Conservation (phyloP, 2,113 vertebrate genomes). For the Sardina pilchardus region DNA sequence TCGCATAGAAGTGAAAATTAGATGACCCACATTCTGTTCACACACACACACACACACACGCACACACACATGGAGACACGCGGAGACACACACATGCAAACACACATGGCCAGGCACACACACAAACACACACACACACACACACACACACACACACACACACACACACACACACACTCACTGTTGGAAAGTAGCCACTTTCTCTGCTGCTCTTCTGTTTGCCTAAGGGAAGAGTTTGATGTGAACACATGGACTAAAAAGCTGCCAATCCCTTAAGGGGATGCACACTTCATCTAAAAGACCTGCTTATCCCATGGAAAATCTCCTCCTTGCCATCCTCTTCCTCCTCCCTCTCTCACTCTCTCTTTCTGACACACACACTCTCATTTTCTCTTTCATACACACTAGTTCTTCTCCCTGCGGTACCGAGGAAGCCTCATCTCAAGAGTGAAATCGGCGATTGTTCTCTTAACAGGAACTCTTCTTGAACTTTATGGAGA, state of each 20-base stretch:
- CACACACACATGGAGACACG: not conserved
- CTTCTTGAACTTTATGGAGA: not conserved
- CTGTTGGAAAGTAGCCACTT: not conserved
- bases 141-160: not conserved
- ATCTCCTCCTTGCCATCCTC: too few species aligned
- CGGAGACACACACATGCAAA: not conserved
- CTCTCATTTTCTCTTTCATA: slow-evolving; percentile 6
- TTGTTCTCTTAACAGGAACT: not conserved
- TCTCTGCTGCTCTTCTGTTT: not conserved
- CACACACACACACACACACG: not conserved
- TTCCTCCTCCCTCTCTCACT: slow-evolving; percentile 24
- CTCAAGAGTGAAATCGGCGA: not conserved
- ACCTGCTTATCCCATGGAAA: too few species aligned
- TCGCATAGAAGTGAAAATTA: not conserved
- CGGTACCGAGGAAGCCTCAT: not conserved
- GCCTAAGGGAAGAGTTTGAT: not conserved
- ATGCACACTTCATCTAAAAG: too few species aligned
- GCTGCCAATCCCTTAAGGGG: not conserved
- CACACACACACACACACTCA: not conserved
- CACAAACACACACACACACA: not conserved
- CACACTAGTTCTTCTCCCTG: slow-evolving; percentile 2
- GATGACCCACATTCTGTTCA: not conserved
- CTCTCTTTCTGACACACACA: not conserved
- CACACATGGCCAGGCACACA: not conserved
- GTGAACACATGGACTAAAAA: not conserved